Evolutionary conservation across 2,888 invertebrate genomes (phyloP), one percentile per base, ranked within the genome.

Genomic region (Gandaritis pyraliata): DNA sequence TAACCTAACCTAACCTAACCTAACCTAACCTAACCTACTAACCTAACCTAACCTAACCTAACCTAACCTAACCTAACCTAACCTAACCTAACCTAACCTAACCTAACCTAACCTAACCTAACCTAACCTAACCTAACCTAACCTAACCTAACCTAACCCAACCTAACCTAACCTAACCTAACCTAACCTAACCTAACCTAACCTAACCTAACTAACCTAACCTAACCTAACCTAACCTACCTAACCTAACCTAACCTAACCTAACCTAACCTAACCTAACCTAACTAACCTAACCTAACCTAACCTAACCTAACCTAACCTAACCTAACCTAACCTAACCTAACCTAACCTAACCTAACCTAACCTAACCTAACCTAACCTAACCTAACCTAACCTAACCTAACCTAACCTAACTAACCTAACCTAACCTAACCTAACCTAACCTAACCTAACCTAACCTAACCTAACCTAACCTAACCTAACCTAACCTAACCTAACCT

Each of bases 111-210:
- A 47, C 51, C 46, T 46, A 51, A 46, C 51, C 51, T 51, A 51
- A 52, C 51, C 51, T 47, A 47, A 46, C 57, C 56, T 51, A 47
- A 47, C 52, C 43, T 49, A 57, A 54, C 54, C 61, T 61, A 56
- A 56, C 56, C 56, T 58, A 58, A 51, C 50, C 45, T 51, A 50
- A 58, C 65, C n/a, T 65, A 64, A 64, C 64, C 59, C 55, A 63
- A 63, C 64, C 58, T 61, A 61, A 65, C 65, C 61, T 61, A 65
- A 65, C 65, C 65, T 65, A 65, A 65, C 65, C 61, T 61, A 65
- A 65, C 65, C 65, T 65, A 65, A 64, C 64, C 61, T 59, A 64
- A 67, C 64, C 64, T 67, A 64, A 67, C 64, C 64, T 61, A 64
- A 67, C 64, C 64, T 64, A 64, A 64, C 67, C 64, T 64, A 67